Base-by-base conservation (phyloP, 2,797 vertebrate genomes). In the Sparus aurata region DNA sequence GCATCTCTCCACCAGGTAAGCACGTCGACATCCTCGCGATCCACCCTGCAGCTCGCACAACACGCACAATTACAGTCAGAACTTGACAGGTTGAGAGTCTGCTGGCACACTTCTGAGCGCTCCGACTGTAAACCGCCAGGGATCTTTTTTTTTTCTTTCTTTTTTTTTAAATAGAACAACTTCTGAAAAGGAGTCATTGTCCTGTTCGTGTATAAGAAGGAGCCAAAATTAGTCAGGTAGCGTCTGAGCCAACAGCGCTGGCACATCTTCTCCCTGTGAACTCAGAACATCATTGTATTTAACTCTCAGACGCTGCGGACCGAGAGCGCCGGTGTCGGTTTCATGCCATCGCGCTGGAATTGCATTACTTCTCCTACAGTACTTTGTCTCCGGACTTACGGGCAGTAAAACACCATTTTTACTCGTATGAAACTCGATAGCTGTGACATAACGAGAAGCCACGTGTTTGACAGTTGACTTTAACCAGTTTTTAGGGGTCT, bases 141-240 rank as follows among this genome's bases (percentile, higher is more conserved):
- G 91, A 91, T 85, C 83, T 89, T 38, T 38, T 38, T 34, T 7
- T 30, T 30, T 30, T 90, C n/a, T n/a, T n/a, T n/a, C n/a, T n/a
- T n/a, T 27, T 27, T 27, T 85, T 85, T 75, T 85, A 93, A 94
- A 92, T 88, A 94, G 88, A 91, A 88, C 77, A 1, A 86, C 86
- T 83, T 90, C 82, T 91, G 80, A 94, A 91, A 93, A 87, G 88
- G 60, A 85, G 72, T 85, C 90, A 89, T 93, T 92, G 92, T 92
- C 90, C 84, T 79, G 73, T 73, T 88, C 74, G 38, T 38, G 74
- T 75, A 45, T 74, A 78, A 78, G 41, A 79, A 55, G 59, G 59
- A 77, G 88, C 87, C 91, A 91, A 81, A 91, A 91, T 94, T 89
- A 92, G 89, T 88, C 90, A 82, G 85, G 89, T 86, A 81, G 85